Evolutionary conservation across 1,140 invertebrate genomes (phyloP).

Genomic region (Orius laevigatus): DNA sequence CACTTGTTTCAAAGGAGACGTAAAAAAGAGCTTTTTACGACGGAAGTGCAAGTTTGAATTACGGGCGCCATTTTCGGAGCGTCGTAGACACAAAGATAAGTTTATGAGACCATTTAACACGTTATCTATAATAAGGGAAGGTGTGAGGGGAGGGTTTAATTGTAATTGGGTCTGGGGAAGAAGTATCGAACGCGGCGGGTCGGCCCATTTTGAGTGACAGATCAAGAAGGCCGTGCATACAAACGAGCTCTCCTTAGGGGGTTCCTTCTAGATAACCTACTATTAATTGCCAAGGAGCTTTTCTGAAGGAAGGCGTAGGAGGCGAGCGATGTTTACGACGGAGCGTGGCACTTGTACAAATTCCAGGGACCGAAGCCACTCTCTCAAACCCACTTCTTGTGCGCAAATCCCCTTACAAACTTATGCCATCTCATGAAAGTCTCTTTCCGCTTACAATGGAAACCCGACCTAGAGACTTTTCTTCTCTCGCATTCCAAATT

Average conservation of each 20-base stretch:
- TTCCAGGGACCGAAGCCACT: no score
- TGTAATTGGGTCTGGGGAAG: conserved; percentile 1
- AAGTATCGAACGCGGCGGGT: not conserved
- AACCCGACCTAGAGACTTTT: no score
- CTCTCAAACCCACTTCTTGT: no score
- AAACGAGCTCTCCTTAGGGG: conserved; percentile 4
- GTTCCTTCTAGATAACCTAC: no score
- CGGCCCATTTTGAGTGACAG: conserved; percentile 1
- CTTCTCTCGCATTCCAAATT: no score
- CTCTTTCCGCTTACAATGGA: no score
- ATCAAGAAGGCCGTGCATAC: conserved; percentile 5
- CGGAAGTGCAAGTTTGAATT: not conserved
- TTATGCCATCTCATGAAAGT: no score
- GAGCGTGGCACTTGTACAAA: no score
- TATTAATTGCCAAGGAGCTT: no score
- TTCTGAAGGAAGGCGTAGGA: no score
- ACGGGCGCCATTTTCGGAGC: conserved; percentile 7
- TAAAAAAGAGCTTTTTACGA: not conserved
- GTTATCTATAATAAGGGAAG: conserved; percentile 10
- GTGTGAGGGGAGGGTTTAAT: not conserved
- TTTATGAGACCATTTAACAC: conserved; percentile 10
- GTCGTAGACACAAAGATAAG: conserved; percentile 3
- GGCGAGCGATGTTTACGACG: no score
- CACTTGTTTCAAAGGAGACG: conserved; percentile 1
- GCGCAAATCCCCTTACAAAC: no score